Percentiles rank a stretch among this genome's conserved stretches.
Conservation (phyloP, 2,113 vertebrate genomes). For the Ellobius talpinus region DNA sequence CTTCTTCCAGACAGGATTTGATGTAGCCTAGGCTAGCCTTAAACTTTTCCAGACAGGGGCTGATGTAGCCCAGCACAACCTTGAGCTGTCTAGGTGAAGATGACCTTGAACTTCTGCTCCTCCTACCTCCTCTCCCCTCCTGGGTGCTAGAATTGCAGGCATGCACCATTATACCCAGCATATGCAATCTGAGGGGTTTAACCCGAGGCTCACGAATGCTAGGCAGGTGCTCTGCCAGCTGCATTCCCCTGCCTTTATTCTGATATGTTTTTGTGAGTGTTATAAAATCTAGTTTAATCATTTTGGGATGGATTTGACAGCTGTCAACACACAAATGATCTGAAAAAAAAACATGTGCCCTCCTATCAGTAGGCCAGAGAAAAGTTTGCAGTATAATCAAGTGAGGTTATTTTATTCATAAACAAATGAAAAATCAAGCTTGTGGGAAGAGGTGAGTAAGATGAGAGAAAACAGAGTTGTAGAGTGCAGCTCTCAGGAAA, state of each 20-base stretch:
- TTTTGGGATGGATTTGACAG: slow-evolving; percentile 34
- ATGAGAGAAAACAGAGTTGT: background rate
- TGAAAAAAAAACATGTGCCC: background rate
- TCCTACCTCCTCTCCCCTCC: background rate
- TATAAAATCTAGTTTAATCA: slow-evolving; percentile 25
- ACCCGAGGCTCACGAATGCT: background rate
- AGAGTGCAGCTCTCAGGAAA: slow-evolving; percentile 39
- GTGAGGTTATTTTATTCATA: slow-evolving; percentile 11
- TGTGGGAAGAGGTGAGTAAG: background rate
- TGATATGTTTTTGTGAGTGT: slow-evolving; percentile 24
- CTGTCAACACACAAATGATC: background rate
- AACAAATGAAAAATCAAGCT: slow-evolving; percentile 29
- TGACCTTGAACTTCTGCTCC: background rate
- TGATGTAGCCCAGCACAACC: background rate
- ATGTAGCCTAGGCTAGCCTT: background rate
- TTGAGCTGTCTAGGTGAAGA: background rate
- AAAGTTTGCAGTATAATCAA: slow-evolving; percentile 23
- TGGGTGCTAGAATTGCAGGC: background rate
- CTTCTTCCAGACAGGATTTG: background rate
- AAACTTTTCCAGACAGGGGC: background rate
- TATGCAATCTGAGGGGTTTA: background rate
- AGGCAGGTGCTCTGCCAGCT: background rate
- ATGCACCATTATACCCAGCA: background rate
- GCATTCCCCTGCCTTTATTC: background rate
- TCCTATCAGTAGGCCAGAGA: background rate